Evolutionary conservation across 2,113 vertebrate species (phyloP).

Genomic region (Coracopsis vasa): DNA sequence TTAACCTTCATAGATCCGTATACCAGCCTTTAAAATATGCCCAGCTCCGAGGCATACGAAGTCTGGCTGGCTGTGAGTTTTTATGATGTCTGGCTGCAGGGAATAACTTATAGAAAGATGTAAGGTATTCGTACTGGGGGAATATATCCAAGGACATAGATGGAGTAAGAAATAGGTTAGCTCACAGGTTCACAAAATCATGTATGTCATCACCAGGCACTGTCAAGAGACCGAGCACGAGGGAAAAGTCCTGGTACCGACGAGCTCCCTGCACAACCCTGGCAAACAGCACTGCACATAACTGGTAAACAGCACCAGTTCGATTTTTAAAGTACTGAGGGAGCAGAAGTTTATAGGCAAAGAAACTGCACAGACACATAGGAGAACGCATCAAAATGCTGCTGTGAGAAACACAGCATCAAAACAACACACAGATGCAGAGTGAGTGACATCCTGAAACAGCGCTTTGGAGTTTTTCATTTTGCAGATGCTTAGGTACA

Average conservation of each 20-base stretch:
- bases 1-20: neutral
- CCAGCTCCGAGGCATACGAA: neutral
- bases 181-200: neutral
- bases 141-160: neutral
- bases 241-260: neutral
- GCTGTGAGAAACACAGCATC: neutral
- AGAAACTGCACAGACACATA: neutral
- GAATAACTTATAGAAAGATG: neutral
- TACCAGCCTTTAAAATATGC: neutral
- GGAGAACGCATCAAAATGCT: neutral
- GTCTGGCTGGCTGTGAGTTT: neutral
- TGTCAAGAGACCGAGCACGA: neutral
- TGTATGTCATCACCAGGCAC: neutral
- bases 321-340: neutral
- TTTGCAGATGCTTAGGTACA: neutral
- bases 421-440: neutral
- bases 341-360: neutral
- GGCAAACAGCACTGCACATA: neutral
- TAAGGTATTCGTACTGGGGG: neutral
- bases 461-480: neutral
- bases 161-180: neutral
- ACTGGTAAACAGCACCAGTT: fast-evolving
- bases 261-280: fast-evolving
- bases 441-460: neutral
- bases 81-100: neutral